Conservation (phyloP, 2,888 invertebrate species). For the Drosophila paramelanica region DNA sequence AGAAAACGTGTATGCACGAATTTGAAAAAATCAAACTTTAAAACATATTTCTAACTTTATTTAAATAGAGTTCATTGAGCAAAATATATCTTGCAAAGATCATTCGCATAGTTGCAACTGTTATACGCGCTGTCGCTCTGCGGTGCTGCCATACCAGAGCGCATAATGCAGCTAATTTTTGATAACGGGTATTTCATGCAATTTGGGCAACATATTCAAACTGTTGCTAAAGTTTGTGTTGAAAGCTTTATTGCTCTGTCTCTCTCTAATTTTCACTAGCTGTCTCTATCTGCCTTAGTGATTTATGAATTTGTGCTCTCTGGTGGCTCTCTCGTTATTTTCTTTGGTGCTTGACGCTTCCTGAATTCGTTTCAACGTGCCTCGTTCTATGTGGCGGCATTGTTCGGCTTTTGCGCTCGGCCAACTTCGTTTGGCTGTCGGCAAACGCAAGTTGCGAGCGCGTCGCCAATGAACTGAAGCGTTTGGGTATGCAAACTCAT, state of each 20-base stretch:
- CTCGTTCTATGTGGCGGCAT: slow-evolving; percentile 13
- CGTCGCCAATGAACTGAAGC: slow-evolving; percentile 55
- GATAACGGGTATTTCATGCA: slow-evolving; percentile 53
- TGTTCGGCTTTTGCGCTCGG: slow-evolving; percentile 30
- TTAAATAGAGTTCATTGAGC: no score
- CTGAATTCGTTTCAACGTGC: slow-evolving; percentile 17
- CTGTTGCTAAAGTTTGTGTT: slow-evolving; percentile 11
- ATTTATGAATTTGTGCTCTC: background rate
- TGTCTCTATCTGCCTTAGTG: background rate
- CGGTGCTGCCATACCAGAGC: slow-evolving; percentile 5
- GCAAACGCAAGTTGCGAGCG: slow-evolving; percentile 33
- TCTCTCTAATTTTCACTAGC: background rate
- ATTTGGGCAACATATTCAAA: slow-evolving; percentile 19
- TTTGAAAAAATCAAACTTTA: no score
- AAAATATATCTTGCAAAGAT: background rate
- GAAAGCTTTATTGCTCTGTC: background rate
- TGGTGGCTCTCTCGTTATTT: slow-evolving; percentile 1
- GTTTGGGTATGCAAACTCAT: slow-evolving; percentile 75
- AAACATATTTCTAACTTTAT: no score
- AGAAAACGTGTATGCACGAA: no score
- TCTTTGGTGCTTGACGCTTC: slow-evolving; percentile 7
- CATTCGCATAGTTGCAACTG: slow-evolving; percentile 13
- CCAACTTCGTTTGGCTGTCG: slow-evolving; percentile 15
- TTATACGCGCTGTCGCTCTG: slow-evolving; percentile 1
- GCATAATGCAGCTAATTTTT: slow-evolving; percentile 19